phyloP scores from a whole-genome alignment of 2,888 invertebrate genomes.

The Dryadula phaetusa region DNA sequence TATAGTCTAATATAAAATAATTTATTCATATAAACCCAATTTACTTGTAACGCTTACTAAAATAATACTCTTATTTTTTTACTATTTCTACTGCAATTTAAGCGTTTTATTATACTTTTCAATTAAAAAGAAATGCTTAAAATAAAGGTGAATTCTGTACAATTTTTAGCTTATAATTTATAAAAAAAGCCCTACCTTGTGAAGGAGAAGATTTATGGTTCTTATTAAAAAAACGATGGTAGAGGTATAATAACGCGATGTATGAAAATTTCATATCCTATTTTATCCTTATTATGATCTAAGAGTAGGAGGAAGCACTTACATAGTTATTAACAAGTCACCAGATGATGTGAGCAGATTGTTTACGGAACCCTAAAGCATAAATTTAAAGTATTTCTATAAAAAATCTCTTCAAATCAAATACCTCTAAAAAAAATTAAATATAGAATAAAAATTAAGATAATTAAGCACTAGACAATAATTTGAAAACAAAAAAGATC shows the following conservation, averaged over 20 bases:
- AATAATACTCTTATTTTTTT: too few relatives aligned
- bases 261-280: background rate
- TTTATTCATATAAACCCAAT: too few relatives aligned
- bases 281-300: background rate
- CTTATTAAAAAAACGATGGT: background rate
- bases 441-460: background rate
- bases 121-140: too few relatives aligned
- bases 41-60: too few relatives aligned
- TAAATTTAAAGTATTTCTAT: background rate
- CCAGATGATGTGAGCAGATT: background rate
- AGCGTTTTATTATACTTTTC: too few relatives aligned
- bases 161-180: background rate
- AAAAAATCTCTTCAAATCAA: conserved; percentile 1
- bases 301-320: background rate
- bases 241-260: background rate
- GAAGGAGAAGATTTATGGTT: background rate
- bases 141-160: too few relatives aligned
- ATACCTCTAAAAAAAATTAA: background rate
- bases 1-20: too few relatives aligned
- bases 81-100: too few relatives aligned
- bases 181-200: background rate
- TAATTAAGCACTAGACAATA: background rate
- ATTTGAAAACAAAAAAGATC: background rate
- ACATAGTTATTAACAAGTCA: background rate
- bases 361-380: background rate